Percentiles rank a stretch among this genome's conserved stretches.
phyloP scores from a whole-genome alignment of 1,140 invertebrate genomes.

The Augochlora pura region DNA sequence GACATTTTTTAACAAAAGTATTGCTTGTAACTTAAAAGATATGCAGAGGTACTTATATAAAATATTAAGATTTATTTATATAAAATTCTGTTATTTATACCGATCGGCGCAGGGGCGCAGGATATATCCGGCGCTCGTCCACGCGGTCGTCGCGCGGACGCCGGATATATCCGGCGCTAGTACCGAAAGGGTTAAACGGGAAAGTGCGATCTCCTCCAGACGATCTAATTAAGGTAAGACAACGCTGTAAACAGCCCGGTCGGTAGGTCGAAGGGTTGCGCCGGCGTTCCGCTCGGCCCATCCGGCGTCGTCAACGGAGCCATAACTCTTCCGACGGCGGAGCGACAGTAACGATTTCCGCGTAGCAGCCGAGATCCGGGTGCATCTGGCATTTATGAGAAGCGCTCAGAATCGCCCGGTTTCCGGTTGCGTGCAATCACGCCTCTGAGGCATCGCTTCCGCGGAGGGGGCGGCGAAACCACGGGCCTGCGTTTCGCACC shows the following conservation, averaged over 20 bases:
- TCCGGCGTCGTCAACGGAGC: conserved; percentile 51
- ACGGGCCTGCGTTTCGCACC: neutral
- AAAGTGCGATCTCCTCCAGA: neutral
- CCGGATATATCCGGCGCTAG: too few species aligned
- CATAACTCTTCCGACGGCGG: conserved; percentile 54
- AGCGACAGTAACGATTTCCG: conserved; percentile 57
- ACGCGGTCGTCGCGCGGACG: too few species aligned
- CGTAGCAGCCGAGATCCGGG: neutral
- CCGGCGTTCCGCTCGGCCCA: conserved; percentile 28
- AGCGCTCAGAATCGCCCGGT: conserved; percentile 34
- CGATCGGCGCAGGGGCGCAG: too few species aligned
- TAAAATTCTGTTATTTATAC: too few species aligned
- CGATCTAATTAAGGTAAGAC: conserved; percentile 52
- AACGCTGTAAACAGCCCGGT: conserved; percentile 41
- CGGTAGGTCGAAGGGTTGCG: conserved; percentile 31
- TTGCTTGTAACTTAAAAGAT: too few species aligned
- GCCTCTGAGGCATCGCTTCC: neutral
- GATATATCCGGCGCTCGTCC: too few species aligned
- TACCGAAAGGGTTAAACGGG: too few species aligned
- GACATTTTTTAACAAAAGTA: too few species aligned
- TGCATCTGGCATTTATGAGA: conserved; percentile 56
- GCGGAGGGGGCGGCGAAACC: neutral
- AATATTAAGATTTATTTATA: too few species aligned
- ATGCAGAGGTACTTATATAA: too few species aligned
- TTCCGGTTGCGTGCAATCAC: conserved; percentile 16